Conservation (phyloP, 2,888 invertebrate species). For the Cephus pygmeus region DNA sequence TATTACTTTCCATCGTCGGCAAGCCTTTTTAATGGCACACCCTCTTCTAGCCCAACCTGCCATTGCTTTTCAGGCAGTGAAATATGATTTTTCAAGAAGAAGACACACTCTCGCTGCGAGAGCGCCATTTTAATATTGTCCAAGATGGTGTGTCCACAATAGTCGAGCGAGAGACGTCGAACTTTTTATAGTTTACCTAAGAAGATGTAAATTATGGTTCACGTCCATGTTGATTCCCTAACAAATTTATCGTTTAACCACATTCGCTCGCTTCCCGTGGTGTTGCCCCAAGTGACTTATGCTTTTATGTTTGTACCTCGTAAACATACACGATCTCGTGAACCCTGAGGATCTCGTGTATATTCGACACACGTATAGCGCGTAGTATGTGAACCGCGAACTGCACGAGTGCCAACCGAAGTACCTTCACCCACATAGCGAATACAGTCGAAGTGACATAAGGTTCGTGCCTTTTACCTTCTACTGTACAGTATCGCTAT, state of each 20-base stretch:
- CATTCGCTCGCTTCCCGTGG: slow-evolving; percentile 37
- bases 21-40: background rate
- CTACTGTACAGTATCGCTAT: background rate
- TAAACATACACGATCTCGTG: slow-evolving; percentile 10
- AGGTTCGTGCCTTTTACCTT: slow-evolving; percentile 9
- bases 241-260: slow-evolving; percentile 23
- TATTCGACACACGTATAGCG: background rate
- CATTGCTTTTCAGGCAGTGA: background rate
- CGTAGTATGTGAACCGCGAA: background rate
- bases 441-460: slow-evolving; percentile 25
- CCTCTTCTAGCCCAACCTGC: background rate
- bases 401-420: background rate
- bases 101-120: background rate
- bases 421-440: background rate
- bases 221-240: slow-evolving; percentile 33
- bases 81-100: background rate
- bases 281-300: slow-evolving; percentile 41
- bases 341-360: background rate
- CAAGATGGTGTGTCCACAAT: background rate
- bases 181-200: slow-evolving; percentile 25
- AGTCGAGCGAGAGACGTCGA: slow-evolving; percentile 2
- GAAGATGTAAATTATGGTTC: slow-evolving; percentile 49
- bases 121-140: background rate
- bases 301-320: slow-evolving; percentile 29
- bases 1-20: background rate